A percentile compares a stretch with the other conserved stretches of the same genome.
phyloP scores from a whole-genome alignment of 2,888 invertebrate species.

The Ommatoiulus sabulosus region DNA sequence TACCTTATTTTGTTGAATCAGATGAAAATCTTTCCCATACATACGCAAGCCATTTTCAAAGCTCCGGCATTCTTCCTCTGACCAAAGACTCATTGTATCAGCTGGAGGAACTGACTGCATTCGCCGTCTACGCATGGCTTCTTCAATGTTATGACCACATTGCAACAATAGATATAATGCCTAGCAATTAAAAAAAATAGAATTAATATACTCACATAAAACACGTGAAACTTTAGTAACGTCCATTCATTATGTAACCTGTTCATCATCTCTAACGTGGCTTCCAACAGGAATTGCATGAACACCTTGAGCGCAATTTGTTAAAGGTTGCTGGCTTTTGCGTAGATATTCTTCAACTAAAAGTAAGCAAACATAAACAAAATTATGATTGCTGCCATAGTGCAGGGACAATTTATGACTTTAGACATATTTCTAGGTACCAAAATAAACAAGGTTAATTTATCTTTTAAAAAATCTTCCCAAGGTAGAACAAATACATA shows the following conservation, averaged over 20 bases:
- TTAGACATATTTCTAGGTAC: background rate
- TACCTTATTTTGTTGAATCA: conserved; percentile 92
- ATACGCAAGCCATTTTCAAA: conserved; percentile 95
- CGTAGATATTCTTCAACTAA: conserved; percentile 82
- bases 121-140: conserved; percentile 84
- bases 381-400: background rate
- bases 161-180: conserved; percentile 90
- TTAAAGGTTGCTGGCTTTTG: conserved; percentile 69
- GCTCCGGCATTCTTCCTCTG: conserved; percentile 95
- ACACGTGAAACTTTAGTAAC: too few species aligned
- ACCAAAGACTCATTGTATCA: conserved; percentile 89
- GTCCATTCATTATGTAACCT: conserved; percentile 63
- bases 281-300: conserved; percentile 78
- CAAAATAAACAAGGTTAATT: too few species aligned
- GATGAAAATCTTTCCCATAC: conserved; percentile 96
- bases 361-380: conserved; percentile 33
- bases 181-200: too few species aligned
- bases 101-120: conserved; percentile 76
- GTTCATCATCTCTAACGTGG: conserved; percentile 79
- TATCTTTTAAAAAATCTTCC: too few species aligned
- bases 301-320: conserved; percentile 69
- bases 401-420: background rate
- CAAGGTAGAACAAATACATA: too few species aligned
- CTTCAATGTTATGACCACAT: conserved; percentile 95
- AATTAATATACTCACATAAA: too few species aligned